phyloP scores from a whole-genome alignment of 2,888 invertebrate species.

The Odontomyia ornata region DNA sequence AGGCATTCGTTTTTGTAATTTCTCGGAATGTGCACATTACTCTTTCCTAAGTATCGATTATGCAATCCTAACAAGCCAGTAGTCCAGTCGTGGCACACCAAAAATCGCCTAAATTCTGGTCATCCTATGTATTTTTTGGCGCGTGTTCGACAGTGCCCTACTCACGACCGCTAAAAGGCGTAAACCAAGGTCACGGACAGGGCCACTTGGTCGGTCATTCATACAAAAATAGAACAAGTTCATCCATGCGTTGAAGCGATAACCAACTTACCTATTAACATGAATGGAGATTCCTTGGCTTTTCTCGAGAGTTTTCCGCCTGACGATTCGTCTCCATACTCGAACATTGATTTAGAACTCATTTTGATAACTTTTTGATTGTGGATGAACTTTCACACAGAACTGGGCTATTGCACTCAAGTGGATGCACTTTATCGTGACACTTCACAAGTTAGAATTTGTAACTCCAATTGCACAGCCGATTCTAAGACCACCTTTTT shows the following conservation, averaged over 20 bases:
- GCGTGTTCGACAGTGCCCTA: no score
- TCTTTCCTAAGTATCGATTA: no score
- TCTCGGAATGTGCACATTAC: no score
- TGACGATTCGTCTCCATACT: constrained; percentile 55
- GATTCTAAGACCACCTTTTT: neutral
- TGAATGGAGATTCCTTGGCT: constrained; percentile 77
- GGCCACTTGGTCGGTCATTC: neutral
- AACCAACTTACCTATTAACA: constrained; percentile 72
- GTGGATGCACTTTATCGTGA: neutral
- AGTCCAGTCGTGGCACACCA: no score
- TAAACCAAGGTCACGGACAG: neutral
- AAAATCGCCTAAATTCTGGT: no score
- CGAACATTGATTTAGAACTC: constrained; percentile 61
- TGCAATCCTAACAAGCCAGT: no score
- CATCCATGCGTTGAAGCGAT: neutral
- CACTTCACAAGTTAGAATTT: neutral
- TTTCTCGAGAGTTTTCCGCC: constrained; percentile 70
- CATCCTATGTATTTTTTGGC: no score
- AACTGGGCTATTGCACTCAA: neutral
- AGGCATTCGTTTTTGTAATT: no score
- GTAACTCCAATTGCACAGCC: neutral
- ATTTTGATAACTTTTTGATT: constrained; percentile 51
- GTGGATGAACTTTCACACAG: neutral
- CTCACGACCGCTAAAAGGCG: no score
- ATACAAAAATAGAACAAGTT: neutral